These are phyloP conservation scores for Metopia argyrocephala DNA, from an alignment of 2,888 invertebrate species.

Conservation along the genomic window DNA sequence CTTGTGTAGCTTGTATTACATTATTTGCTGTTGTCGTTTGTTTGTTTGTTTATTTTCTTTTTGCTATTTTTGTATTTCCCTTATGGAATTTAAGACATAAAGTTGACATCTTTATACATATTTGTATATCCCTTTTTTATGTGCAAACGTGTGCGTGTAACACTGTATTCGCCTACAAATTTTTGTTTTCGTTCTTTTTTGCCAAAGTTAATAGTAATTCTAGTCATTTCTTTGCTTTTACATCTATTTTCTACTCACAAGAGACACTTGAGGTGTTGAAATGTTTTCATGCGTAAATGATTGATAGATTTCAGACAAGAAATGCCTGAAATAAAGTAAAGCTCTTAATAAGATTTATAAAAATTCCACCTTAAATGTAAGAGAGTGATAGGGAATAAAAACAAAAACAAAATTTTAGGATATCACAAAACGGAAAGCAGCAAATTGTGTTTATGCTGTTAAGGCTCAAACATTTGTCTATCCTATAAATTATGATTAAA, in stretches of 20 bases:
- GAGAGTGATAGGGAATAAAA: no score
- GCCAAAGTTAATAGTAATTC: neutral
- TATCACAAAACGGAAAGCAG: neutral
- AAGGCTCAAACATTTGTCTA: neutral
- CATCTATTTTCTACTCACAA: slow-evolving; percentile 6
- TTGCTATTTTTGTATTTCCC: neutral
- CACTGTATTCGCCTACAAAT: no score
- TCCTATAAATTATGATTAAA: neutral
- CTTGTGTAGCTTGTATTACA: slow-evolving; percentile 3
- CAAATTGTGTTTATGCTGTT: neutral
- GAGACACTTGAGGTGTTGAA: slow-evolving; percentile 54
- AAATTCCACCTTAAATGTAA: neutral
- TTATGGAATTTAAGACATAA: slow-evolving; percentile 3
- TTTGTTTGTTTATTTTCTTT: neutral
- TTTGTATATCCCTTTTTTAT: neutral
- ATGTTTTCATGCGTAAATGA: slow-evolving; percentile 56
- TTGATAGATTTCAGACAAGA: slow-evolving; percentile 51
- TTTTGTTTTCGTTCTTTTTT: no score
- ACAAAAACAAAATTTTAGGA: neutral
- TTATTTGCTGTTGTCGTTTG: neutral
- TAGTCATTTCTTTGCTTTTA: neutral
- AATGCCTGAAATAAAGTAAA: neutral
- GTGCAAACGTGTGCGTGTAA: neutral
- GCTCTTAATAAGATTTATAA: slow-evolving; percentile 27
- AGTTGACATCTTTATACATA: slow-evolving; percentile 51